Evolutionary conservation across 92 coral and sea anemone species (phyloP).

Genomic region (Bergia puertoricense): DNA sequence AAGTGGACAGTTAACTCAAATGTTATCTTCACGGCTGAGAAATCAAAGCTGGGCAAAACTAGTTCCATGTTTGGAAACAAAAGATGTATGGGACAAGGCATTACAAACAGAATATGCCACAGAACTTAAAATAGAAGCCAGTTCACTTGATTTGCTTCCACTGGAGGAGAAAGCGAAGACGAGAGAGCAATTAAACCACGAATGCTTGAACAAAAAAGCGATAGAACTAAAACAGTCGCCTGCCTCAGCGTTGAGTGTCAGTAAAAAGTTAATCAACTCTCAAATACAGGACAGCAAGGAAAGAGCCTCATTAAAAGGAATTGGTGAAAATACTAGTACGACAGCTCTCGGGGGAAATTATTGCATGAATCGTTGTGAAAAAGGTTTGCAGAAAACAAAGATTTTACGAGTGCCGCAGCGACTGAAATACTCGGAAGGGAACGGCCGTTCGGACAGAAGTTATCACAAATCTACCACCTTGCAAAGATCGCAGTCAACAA

Average conservation of each 20-base stretch:
- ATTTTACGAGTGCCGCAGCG: not conserved
- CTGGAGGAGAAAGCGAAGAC: not conserved
- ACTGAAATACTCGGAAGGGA: not conserved
- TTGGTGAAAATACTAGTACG: not conserved
- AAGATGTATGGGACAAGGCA: not conserved
- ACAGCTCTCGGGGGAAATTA: not conserved
- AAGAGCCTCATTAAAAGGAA: not conserved
- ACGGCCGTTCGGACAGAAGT: not conserved
- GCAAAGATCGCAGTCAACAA: not conserved
- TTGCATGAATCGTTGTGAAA: too few relatives aligned
- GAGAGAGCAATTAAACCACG: not conserved
- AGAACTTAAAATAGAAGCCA: not conserved
- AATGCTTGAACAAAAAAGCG: not conserved
- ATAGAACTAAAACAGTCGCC: not conserved
- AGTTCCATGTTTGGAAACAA: not conserved
- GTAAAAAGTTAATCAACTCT: not conserved
- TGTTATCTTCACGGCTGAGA: not conserved
- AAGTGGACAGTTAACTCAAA: not conserved
- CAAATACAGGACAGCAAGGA: not conserved
- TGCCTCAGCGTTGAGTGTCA: not conserved
- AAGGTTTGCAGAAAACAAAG: not conserved
- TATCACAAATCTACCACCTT: not conserved
- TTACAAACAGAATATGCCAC: not conserved
- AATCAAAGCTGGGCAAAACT: conserved; percentile 26
- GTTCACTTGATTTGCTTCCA: not conserved